Evolutionary conservation across 2,113 vertebrate species (phyloP).

Genomic region (Sinosuthora webbiana): DNA sequence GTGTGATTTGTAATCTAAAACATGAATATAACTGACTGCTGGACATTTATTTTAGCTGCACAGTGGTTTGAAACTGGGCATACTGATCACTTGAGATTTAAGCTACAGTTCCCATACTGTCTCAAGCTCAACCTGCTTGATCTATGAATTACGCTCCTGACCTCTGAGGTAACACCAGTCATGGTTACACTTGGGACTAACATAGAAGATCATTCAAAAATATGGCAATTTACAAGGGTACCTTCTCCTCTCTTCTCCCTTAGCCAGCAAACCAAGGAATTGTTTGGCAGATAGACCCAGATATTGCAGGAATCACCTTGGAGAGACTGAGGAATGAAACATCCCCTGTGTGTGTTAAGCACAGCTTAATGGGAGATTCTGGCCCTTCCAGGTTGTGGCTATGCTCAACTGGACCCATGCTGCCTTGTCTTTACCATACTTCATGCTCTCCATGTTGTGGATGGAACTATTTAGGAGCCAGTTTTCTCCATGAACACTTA

Average conservation of each 20-base stretch:
- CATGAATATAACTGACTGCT: neutral
- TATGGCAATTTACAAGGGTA: neutral
- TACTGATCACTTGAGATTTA: neutral
- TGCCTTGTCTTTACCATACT: neutral
- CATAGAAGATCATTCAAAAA: neutral
- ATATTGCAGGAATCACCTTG: neutral
- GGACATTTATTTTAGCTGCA: neutral
- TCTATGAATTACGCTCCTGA: neutral
- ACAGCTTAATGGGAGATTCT: neutral
- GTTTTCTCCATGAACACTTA: neutral
- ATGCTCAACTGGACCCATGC: neutral
- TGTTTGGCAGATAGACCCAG: neutral
- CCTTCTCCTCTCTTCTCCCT: neutral
- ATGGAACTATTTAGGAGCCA: neutral
- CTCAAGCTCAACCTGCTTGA: neutral
- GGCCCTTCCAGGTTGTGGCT: neutral
- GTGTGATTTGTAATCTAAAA: neutral
- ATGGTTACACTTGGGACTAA: neutral
- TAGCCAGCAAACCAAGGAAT: neutral
- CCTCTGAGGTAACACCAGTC: neutral
- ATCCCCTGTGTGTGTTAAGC: neutral
- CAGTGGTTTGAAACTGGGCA: neutral
- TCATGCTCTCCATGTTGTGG: neutral
- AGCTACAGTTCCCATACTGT: neutral
- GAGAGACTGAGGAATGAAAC: neutral